These are phyloP conservation scores for Murina feae DNA, from an alignment of 2,113 vertebrate genomes.

Conservation along the genomic window DNA sequence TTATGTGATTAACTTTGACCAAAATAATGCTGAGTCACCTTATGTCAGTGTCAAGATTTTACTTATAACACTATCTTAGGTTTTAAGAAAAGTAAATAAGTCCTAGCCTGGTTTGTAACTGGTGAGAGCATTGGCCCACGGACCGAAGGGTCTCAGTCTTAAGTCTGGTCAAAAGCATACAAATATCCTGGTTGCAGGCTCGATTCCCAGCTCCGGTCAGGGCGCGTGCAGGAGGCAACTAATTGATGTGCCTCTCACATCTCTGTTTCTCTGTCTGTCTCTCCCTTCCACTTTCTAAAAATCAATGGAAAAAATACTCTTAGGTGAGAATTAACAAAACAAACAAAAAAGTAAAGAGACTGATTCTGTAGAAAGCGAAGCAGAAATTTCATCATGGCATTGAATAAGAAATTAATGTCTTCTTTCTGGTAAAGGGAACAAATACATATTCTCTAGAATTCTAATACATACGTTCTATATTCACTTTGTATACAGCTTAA, in stretches of 20 bases:
- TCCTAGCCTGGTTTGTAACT: not conserved
- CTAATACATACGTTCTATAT: not conserved
- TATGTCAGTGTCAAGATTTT: not conserved
- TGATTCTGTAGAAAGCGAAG: not conserved
- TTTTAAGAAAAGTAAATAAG: not conserved
- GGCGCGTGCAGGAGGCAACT: no score
- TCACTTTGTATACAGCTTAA: constrained; percentile 2
- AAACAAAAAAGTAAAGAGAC: no score
- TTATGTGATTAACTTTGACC: not conserved
- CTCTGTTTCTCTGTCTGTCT: no score
- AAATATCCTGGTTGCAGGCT: no score
- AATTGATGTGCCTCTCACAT: no score
- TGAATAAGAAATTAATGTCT: not conserved
- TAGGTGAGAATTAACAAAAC: no score
- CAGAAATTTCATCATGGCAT: not conserved
- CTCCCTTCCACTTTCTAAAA: no score
- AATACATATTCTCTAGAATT: not conserved
- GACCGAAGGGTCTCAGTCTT: no score
- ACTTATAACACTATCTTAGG: not conserved
- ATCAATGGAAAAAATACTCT: no score
- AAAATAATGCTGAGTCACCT: not conserved
- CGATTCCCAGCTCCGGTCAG: no score
- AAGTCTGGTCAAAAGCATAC: no score
- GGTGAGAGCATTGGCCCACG: no score
- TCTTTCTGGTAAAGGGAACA: not conserved